Evolutionary conservation across 2,797 vertebrate genomes (phyloP).

Genomic region (Xerus rutilus): DNA sequence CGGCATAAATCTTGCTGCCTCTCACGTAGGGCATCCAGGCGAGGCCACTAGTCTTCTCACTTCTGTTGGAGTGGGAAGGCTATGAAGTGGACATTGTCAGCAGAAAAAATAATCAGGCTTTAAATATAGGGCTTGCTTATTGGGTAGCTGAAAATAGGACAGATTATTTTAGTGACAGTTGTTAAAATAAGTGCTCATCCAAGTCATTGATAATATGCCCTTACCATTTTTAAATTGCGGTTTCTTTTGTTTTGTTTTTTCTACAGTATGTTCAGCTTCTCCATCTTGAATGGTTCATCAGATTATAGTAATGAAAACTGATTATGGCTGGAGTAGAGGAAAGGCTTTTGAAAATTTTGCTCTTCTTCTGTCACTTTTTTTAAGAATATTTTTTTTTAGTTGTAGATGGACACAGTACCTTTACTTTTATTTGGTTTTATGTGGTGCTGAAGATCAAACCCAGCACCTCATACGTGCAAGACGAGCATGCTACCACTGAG

Average conservation of each 20-base stretch:
- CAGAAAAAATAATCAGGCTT: neutral
- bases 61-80: neutral
- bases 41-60: constrained; percentile 67
- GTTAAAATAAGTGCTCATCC: constrained; percentile 47
- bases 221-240: constrained; percentile 15
- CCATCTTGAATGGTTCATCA: constrained; percentile 27
- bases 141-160: constrained; percentile 33
- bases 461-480: no score
- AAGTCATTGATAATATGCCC: constrained; percentile 40
- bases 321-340: constrained; percentile 7
- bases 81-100: constrained; percentile 60
- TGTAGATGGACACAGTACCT: no score
- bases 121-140: constrained; percentile 55
- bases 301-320: constrained; percentile 39
- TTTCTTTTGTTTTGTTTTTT: neutral
- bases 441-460: no score
- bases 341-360: constrained; percentile 39
- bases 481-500: no score
- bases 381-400: no score
- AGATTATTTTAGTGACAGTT: constrained; percentile 22
- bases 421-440: no score
- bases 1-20: constrained; percentile 47
- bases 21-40: neutral
- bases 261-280: neutral
- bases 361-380: constrained; percentile 26